Evolutionary conservation across 2,113 vertebrate species (phyloP).

Genomic region (Sylvietta virens): DNA sequence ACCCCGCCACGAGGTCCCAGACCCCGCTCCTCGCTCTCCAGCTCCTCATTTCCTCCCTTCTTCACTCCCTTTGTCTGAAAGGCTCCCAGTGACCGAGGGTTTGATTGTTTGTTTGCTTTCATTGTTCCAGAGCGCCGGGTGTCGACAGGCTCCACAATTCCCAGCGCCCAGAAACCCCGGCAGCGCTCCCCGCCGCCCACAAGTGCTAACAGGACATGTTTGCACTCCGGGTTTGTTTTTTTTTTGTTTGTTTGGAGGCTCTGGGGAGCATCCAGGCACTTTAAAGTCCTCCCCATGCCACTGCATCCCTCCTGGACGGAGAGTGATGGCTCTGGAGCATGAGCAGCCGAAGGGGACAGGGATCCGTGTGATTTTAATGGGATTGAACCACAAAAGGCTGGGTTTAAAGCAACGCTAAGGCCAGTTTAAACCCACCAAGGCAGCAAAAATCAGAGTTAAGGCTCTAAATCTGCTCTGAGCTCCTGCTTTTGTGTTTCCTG

Average conservation of each 20-base stretch:
- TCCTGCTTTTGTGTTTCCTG: neutral
- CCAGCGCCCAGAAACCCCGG: neutral
- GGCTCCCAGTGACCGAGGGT: neutral
- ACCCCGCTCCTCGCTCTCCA: neutral
- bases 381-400: neutral
- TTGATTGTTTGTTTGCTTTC: constrained; percentile 4
- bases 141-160: constrained; percentile 9
- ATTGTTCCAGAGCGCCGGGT: neutral
- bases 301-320: neutral
- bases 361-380: neutral
- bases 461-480: neutral
- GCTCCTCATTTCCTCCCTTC: neutral
- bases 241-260: neutral
- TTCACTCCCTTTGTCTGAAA: neutral
- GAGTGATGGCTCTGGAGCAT: neutral
- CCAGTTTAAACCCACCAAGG: neutral
- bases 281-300: neutral
- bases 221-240: neutral
- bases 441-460: constrained; percentile 3
- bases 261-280: neutral
- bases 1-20: neutral
- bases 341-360: neutral
- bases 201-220: constrained; percentile 47
- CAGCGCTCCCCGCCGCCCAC: neutral
- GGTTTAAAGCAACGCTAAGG: neutral